Conservation (phyloP, 1,140 invertebrate species). For the Stenopsyche tienmushanensis region DNA sequence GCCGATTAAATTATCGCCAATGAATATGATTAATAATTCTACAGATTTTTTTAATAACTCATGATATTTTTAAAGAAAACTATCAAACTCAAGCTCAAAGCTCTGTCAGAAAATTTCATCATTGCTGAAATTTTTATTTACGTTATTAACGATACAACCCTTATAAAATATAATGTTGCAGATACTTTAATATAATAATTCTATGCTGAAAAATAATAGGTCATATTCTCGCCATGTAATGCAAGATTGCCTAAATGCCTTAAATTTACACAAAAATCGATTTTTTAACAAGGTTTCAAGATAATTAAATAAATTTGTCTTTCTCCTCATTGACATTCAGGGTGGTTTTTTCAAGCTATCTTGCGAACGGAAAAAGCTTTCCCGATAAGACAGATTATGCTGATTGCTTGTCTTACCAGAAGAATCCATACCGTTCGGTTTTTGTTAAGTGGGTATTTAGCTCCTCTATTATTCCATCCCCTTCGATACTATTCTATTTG, state of each 20-base stretch:
- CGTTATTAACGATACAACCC: background rate
- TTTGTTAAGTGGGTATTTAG: background rate
- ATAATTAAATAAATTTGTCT: slow-evolving; percentile 21
- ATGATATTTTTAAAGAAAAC: too few species aligned
- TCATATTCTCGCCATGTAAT: too few species aligned
- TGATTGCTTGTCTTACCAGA: slow-evolving; percentile 21
- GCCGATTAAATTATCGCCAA: too few species aligned
- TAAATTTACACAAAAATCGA: too few species aligned
- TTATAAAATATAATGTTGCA: background rate
- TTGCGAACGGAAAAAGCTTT: slow-evolving; percentile 12
- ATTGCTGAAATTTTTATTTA: background rate
- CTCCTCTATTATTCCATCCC: background rate
- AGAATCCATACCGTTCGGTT: slow-evolving; percentile 2
- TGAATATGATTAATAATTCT: too few species aligned
- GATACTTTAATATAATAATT: background rate
- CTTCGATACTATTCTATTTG: background rate
- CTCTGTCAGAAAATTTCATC: too few species aligned
- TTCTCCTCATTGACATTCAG: slow-evolving; percentile 18
- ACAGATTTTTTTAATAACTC: too few species aligned
- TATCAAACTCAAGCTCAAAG: too few species aligned
- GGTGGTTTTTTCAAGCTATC: slow-evolving; percentile 11
- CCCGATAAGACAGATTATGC: slow-evolving; percentile 21
- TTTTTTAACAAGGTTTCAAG: too few species aligned
- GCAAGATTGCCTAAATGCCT: too few species aligned
- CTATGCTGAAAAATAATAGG: too few species aligned